Evolutionary conservation across 2,888 invertebrate species (phyloP), one percentile per base, ranked within the genome.

Genomic region (Empis stercorea): DNA sequence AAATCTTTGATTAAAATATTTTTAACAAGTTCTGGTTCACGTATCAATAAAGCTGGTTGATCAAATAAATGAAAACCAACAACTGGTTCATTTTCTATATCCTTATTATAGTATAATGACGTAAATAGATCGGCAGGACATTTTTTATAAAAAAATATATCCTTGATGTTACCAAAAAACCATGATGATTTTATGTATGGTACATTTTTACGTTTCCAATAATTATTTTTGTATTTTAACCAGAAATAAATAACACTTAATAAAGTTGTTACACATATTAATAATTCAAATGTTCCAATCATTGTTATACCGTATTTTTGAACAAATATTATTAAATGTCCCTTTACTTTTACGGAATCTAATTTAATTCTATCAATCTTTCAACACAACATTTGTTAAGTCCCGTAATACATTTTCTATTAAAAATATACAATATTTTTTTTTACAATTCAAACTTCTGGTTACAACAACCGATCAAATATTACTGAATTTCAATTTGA

Each of bases 1-100:
- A 73, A 73, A 48, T 74, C 73, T 44, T 68, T 72, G 4, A 74
- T 63, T 16, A 74, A 47, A 2, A 74, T 52, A 0, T 63, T 59
- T 52, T 73, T 74, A 0, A 72, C 53, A 3, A 74, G 47, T n/a
- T 71, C 70, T 0, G 66, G 66, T 39, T 74, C 71, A 2, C 71
- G 65, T 11, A 70, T 52, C 4, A 74, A 16, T n/a, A 74, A 45
- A 1, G 57, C 61, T 0, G 74, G 73, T n/a, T 63, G 63, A 52
- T 73, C 64, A 17, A 73, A 58, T 2, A 68, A 58, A 62, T 66
- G 58, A 52, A 72, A 50, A 55, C 74, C 61, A 52, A 61, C 59
- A 37, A 69, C 52, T 40, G 68, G 55, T 51, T 56, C 52, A 51
- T 66, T 45, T 56, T 56, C 14, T 47, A 57, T 49, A 11, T 47